Evolutionary conservation across 2,113 vertebrate genomes (phyloP).

Genomic region (Syrrhaptes paradoxus): DNA sequence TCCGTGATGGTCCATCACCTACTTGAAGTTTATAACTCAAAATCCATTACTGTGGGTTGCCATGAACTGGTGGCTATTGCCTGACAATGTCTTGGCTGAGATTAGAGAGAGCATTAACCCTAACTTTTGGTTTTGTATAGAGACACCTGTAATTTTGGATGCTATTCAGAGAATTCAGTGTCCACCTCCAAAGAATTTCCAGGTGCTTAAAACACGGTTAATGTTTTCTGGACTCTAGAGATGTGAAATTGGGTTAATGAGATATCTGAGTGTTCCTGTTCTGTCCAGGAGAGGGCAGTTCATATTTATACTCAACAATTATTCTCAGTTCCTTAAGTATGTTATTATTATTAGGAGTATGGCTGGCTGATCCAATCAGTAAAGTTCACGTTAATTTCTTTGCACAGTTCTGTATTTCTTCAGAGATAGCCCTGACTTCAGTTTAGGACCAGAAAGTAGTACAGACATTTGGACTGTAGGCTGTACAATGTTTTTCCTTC

Average conservation of each 20-base stretch:
- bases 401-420: neutral
- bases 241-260: neutral
- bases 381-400: neutral
- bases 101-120: neutral
- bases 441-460: neutral
- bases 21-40: neutral
- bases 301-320: neutral
- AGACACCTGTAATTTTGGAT: neutral
- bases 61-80: neutral
- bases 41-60: neutral
- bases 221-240: neutral
- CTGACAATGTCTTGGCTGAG: neutral
- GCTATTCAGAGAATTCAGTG: neutral
- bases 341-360: neutral
- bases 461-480: neutral
- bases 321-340: neutral
- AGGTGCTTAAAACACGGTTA: neutral
- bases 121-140: neutral
- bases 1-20: neutral
- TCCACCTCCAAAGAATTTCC: neutral
- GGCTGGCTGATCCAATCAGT: neutral
- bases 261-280: neutral
- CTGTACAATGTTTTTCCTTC: neutral
- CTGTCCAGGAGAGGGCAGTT: constrained; percentile 46
- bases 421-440: neutral